Evolutionary conservation across 2,888 invertebrate genomes (phyloP), one percentile per base, ranked within the genome.

Genomic region (Ectemnius lituratus): DNA sequence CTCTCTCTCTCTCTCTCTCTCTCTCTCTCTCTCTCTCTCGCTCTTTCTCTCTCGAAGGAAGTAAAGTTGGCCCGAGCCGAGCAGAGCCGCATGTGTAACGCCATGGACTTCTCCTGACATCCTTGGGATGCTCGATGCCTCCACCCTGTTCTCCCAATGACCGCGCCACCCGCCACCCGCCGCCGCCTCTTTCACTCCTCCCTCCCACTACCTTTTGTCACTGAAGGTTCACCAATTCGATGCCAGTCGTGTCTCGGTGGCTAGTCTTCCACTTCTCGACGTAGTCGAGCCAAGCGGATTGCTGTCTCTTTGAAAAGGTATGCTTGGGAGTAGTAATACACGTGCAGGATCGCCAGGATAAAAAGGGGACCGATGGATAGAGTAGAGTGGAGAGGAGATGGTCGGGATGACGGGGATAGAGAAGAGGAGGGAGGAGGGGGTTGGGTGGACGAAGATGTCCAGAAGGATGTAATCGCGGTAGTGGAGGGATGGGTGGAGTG

Each of bases 71-170:
- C 75, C 74, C 76, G 82, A 85, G 81, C 84, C 84, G 81, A 83
- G 80, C 76, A 80, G 83, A 85, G 82, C 79, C 79, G 78, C 82
- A 78, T 75, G 84, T 84, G 83, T 85, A 85, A 87, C 87, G 84
- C 85, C 84, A 83, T 82, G 76, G 81, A 84, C 84, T 79, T 77
- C 85, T 86, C 84, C 84, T 87, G 84, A 85, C 84, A 79, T 81
- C 78, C 84, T 75, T 79, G 76, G 37, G 37, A 37, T 37, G 37
- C 37, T 37, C 37, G 80, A 82, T 71, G 83, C 68, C 23, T 79
- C 79, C 80, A 80, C 83, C 78, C 77, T 81, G 77, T 77, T 70
- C 75, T 74, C 78, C 82, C 69, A 77, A 77, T 80, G 73, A 65
- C 75, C 23, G 23, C 23, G 23, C 23, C 72, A 75, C 67, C 83